These are phyloP conservation scores for Struthidea cinerea DNA, from an alignment of 2,113 vertebrate species.

Conservation along the genomic window DNA sequence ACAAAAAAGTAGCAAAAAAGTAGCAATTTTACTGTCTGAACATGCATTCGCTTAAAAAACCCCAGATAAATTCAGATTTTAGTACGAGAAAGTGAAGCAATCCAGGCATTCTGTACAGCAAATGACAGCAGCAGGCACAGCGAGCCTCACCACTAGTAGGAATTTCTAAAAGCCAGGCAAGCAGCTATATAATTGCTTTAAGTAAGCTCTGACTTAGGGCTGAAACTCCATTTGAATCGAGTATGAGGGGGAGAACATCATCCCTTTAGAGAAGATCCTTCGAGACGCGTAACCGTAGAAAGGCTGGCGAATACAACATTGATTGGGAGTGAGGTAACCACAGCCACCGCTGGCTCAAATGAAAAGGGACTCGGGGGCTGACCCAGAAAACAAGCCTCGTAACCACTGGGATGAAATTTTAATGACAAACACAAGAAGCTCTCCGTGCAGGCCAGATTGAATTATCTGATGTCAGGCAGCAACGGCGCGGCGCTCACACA, in stretches of 20 bases:
- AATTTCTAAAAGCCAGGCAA: not conserved
- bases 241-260: not conserved
- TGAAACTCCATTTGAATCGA: conserved; percentile 1
- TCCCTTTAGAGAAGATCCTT: conserved; percentile 67
- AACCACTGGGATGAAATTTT: conserved; percentile 79
- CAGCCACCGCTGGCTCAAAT: conserved; percentile 80
- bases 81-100: not conserved
- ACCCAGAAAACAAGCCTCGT: conserved; percentile 83
- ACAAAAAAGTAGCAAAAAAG: not conserved
- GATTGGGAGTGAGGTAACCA: conserved; percentile 84
- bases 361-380: conserved; percentile 80
- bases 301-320: conserved; percentile 71
- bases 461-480: conserved; percentile 61
- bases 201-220: conserved; percentile 17
- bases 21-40: not conserved
- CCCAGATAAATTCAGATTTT: not conserved
- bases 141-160: not conserved
- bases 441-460: conserved; percentile 59
- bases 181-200: conserved; percentile 3
- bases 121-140: not conserved
- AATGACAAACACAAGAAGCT: conserved; percentile 79
- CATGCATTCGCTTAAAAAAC: not conserved
- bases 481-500: conserved; percentile 40
- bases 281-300: conserved; percentile 67
- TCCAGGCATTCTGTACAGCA: not conserved